A percentile compares a stretch with the other conserved stretches of the same genome.
Evolutionary conservation across 2,797 vertebrate species (phyloP).

Genomic region (Chaunax sp.): DNA sequence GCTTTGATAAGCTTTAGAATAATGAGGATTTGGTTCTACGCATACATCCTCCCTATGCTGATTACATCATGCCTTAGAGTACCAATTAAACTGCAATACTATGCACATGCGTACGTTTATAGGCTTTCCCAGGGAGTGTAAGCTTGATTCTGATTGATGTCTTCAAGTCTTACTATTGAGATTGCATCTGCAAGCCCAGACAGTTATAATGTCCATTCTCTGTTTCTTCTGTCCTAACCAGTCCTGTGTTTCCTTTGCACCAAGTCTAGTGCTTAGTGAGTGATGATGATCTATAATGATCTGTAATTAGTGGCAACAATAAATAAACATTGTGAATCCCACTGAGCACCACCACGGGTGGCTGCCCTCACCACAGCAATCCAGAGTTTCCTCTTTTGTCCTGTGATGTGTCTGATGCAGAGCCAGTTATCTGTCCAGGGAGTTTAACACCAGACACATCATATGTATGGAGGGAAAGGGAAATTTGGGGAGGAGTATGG

Average conservation of each 20-base stretch:
- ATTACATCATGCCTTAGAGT: slow-evolving; percentile 16
- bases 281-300: too few relatives aligned
- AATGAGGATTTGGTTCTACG: slow-evolving; percentile 17
- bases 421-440: slow-evolving; percentile 53
- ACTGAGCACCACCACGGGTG: slow-evolving; percentile 65
- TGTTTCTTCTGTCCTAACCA: slow-evolving; percentile 32
- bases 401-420: slow-evolving; percentile 49
- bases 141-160: slow-evolving; percentile 43
- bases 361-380: slow-evolving; percentile 67
- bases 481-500: background rate
- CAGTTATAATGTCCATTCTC: slow-evolving; percentile 44
- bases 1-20: slow-evolving; percentile 11
- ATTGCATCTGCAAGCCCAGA: slow-evolving; percentile 43
- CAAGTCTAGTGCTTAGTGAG: slow-evolving; percentile 32
- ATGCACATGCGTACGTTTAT: slow-evolving; percentile 18
- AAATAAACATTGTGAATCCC: slow-evolving; percentile 67
- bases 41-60: slow-evolving; percentile 14
- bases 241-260: slow-evolving; percentile 38
- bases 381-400: slow-evolving; percentile 69
- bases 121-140: slow-evolving; percentile 14
- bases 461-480: slow-evolving; percentile 2
- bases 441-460: slow-evolving; percentile 24
- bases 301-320: slow-evolving; percentile 74
- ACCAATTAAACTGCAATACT: slow-evolving; percentile 19
- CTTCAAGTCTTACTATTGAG: slow-evolving; percentile 33